Evolutionary conservation across 2,113 vertebrate species (phyloP).

Genomic region (Tretioscincus oriximinensis): DNA sequence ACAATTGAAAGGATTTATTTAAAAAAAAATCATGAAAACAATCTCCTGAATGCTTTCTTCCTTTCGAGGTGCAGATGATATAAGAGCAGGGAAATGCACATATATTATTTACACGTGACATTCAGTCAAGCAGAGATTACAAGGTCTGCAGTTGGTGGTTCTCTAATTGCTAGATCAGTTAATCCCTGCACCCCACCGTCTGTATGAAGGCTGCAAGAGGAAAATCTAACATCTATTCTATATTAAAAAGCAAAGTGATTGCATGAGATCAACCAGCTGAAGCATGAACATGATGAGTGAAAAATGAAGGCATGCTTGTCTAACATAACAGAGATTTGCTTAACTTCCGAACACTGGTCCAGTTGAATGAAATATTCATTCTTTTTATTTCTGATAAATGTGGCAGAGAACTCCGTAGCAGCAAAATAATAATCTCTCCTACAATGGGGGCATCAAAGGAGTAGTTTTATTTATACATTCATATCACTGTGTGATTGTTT

Average conservation of each 20-base stretch:
- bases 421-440: not conserved
- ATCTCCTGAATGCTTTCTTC: not conserved
- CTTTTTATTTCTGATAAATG: not conserved
- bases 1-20: not conserved
- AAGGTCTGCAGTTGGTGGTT: slow-evolving; percentile 4
- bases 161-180: slow-evolving; percentile 24
- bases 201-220: slow-evolving; percentile 9
- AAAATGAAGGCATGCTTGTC: not conserved
- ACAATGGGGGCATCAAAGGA: too few species aligned
- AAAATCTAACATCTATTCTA: not conserved
- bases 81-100: not conserved
- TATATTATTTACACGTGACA: slow-evolving; percentile 32
- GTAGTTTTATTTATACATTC: too few species aligned
- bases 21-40: slow-evolving; percentile 12
- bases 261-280: not conserved
- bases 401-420: not conserved
- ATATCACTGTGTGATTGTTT: too few species aligned
- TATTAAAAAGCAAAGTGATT: not conserved
- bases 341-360: not conserved
- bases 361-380: not conserved
- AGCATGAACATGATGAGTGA: not conserved
- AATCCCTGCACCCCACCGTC: not conserved
- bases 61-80: not conserved
- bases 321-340: not conserved
- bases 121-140: slow-evolving; percentile 14